Evolutionary conservation across 2,888 invertebrate species (phyloP), one percentile per base, ranked within the genome.

Genomic region (Caenorhabditis sinica): DNA sequence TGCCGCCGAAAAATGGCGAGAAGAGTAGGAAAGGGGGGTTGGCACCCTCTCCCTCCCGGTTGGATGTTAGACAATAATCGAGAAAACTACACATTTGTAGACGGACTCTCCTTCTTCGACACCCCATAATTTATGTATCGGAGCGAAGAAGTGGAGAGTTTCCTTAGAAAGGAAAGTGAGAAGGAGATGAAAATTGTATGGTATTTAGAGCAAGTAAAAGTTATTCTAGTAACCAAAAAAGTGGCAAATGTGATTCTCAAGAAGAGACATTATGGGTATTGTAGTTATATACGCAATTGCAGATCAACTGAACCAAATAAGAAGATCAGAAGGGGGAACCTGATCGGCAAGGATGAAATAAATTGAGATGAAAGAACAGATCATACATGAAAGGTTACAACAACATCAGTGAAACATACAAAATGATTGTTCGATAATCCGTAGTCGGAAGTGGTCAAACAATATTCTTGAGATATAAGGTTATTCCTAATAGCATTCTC

Each of bases 81-180:
- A 79, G 63, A 71, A 72, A 60, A 65, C 61, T 72, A 53, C 79
- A 53, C 71, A 65, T 72, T 72, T 65, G 45, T 51, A 56, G 71
- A 79, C 30, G 56, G 56, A 56, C 65, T 53, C 69, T 66, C 60
- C 49, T 72, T 63, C 49, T 43, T 40, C 65, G 28, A 15, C 71
- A 45, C 80, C 65, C 65, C 23, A 72, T 72, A 80, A 80, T 80
- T 80, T 72, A 72, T 80, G 80, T 72, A 80, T 80, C 72, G 36
- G 40, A 43, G 17, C 6, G 72, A 60, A 25, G 23, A 28, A 43
- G 33, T 49, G 30, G 23, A 8, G 36, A 25, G 36, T 53, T 33
- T 30, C n/a, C 2, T 25, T 30, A 3, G 25, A n/a, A 9, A 30
- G 23, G 56, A 20, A 71, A 56, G 13, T 56, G 23, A n/a, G 4